Conservation (phyloP, 2,888 invertebrate genomes). For the Lasioglossum pauxillum region DNA sequence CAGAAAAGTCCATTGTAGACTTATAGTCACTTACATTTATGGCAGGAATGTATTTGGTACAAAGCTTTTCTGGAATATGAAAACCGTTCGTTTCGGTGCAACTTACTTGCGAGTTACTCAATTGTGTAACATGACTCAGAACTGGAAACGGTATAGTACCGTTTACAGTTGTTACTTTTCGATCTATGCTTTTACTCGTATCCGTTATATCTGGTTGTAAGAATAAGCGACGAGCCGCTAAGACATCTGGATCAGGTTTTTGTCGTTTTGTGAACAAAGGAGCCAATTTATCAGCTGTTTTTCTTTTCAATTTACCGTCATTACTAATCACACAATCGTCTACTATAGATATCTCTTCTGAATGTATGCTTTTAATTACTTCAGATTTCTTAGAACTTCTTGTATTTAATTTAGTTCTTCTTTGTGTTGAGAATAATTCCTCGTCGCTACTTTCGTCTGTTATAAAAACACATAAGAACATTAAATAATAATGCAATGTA, state of each 20-base stretch:
- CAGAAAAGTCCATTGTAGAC: conserved; percentile 52
- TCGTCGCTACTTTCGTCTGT: conserved; percentile 65
- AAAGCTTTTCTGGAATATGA: conserved; percentile 59
- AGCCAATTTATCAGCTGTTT: conserved; percentile 84
- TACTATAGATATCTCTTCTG: conserved; percentile 10
- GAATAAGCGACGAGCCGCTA: conserved; percentile 89
- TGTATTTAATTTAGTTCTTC: conserved; percentile 42
- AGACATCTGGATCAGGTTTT: conserved; percentile 86
- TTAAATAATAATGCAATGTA: conserved; percentile 32
- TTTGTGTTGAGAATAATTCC: conserved; percentile 67
- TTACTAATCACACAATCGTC: not conserved
- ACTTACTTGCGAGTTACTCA: conserved; percentile 37
- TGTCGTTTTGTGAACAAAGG: conserved; percentile 89
- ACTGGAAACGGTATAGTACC: conserved; percentile 85
- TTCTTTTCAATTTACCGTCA: conserved; percentile 62
- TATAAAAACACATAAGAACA: conserved; percentile 37
- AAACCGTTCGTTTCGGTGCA: not conserved
- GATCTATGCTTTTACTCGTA: conserved; percentile 86
- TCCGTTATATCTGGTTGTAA: conserved; percentile 90
- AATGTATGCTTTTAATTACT: conserved; percentile 13
- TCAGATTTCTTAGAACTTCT: conserved; percentile 33
- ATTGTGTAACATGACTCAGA: conserved; percentile 89
- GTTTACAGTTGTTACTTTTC: conserved; percentile 78
- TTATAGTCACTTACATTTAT: conserved; percentile 67
- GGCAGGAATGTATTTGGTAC: conserved; percentile 52